Evolutionary conservation across 2,113 vertebrate species (phyloP).

Genomic region (Mionectes macconnelli): DNA sequence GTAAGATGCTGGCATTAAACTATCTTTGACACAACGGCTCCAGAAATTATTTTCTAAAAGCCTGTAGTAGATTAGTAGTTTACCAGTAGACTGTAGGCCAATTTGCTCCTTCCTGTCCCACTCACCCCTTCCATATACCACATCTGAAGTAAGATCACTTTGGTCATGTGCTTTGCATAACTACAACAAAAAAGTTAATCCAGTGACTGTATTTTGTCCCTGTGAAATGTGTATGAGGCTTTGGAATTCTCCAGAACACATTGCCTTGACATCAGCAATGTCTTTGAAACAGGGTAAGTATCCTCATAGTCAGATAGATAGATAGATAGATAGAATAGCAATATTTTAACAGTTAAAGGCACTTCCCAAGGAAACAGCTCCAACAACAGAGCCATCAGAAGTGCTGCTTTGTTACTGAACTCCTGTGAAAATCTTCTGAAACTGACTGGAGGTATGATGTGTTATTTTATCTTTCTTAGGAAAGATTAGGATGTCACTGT

Average conservation of each 20-base stretch:
- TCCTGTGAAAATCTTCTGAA: background rate
- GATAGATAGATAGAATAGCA: background rate
- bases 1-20: constrained; percentile 45
- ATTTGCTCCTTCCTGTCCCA: background rate
- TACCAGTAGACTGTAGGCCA: background rate
- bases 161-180: fast-evolving
- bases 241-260: background rate
- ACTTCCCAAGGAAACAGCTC: background rate
- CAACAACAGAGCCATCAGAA: background rate
- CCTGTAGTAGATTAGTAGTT: background rate
- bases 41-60: constrained; percentile 3
- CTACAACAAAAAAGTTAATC: background rate
- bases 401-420: background rate
- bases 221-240: background rate
- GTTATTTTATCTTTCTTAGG: background rate
- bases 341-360: background rate
- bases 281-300: background rate
- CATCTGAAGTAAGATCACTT: background rate
- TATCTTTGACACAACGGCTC: constrained; percentile 1
- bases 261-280: background rate
- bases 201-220: background rate
- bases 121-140: background rate
- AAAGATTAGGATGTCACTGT: background rate
- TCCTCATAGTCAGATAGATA: too few species aligned
- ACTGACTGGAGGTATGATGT: background rate